Evolutionary conservation across 1,140 invertebrate species (phyloP).

Genomic region (Tenebrio molitor): DNA sequence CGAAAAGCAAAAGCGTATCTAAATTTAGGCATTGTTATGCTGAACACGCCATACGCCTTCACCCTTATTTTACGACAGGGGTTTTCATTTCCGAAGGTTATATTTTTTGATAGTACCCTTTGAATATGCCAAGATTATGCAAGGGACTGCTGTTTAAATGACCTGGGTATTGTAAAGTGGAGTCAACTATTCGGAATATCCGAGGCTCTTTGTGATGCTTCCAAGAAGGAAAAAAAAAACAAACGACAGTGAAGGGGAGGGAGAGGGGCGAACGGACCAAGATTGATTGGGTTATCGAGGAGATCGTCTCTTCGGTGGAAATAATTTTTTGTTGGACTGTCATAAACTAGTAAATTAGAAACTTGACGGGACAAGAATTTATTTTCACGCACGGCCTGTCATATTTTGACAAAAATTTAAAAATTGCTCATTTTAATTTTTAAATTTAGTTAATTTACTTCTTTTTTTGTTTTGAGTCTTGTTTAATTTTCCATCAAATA

Average conservation of each 20-base stretch:
- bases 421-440: no score
- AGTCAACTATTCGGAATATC: constrained; percentile 16
- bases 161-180: not conserved
- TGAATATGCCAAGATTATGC: constrained; percentile 61
- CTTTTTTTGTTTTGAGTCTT: no score
- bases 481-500: no score
- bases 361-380: no score
- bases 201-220: not conserved
- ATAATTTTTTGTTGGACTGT: no score
- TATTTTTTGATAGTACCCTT: constrained; percentile 60
- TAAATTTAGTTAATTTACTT: no score
- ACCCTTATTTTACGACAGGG: constrained; percentile 61
- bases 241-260: not conserved
- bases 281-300: no score
- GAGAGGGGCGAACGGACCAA: not conserved
- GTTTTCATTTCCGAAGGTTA: constrained; percentile 64
- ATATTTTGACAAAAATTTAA: no score
- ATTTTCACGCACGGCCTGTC: no score
- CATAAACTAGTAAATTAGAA: no score
- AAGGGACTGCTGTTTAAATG: constrained; percentile 47
- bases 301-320: no score
- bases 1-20: constrained; percentile 63
- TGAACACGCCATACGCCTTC: constrained; percentile 51
- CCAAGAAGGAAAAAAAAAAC: not conserved
- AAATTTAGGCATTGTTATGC: constrained; percentile 60